A percentile compares a stretch with the other conserved stretches of the same genome.
These are phyloP conservation scores for Hemistola chrysoprasaria DNA, from an alignment of 2,888 invertebrate genomes.

Conservation along the genomic window DNA sequence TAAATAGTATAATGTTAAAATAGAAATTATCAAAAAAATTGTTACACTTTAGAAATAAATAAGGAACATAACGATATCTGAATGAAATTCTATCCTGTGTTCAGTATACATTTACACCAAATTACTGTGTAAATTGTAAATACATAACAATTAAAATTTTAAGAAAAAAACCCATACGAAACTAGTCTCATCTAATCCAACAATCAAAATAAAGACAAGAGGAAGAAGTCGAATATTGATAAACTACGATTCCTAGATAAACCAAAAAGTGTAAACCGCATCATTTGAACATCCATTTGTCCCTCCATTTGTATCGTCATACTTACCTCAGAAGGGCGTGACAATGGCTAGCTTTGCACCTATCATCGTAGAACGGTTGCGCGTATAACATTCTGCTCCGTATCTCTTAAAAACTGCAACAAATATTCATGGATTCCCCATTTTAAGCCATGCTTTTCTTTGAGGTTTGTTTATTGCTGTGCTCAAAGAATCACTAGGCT, in stretches of 20 bases:
- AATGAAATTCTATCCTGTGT: no score
- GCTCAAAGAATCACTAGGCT: constrained; percentile 52
- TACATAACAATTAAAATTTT: no score
- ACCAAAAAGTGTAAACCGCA: no score
- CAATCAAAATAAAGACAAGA: no score
- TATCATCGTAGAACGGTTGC: constrained; percentile 53
- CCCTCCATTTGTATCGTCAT: constrained; percentile 36
- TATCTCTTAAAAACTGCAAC: constrained; percentile 78
- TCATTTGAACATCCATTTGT: constrained; percentile 19
- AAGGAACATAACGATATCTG: no score
- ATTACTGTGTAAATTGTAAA: no score
- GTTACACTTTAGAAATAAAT: no score
- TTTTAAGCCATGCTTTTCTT: constrained; percentile 60
- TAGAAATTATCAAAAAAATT: no score
- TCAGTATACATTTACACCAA: no score
- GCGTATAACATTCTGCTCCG: constrained; percentile 63
- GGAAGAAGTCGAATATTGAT: no score
- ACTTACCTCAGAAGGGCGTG: constrained; percentile 63
- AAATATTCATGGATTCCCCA: constrained; percentile 80
- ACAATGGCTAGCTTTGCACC: constrained; percentile 51
- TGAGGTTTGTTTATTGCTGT: constrained; percentile 34
- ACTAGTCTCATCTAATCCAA: no score
- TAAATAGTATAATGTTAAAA: constrained; percentile 2
- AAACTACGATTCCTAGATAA: constrained; percentile 9
- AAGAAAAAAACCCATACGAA: no score